phyloP scores from a whole-genome alignment of 2,888 invertebrate genomes.

The Lepetodrilus schrolli region DNA sequence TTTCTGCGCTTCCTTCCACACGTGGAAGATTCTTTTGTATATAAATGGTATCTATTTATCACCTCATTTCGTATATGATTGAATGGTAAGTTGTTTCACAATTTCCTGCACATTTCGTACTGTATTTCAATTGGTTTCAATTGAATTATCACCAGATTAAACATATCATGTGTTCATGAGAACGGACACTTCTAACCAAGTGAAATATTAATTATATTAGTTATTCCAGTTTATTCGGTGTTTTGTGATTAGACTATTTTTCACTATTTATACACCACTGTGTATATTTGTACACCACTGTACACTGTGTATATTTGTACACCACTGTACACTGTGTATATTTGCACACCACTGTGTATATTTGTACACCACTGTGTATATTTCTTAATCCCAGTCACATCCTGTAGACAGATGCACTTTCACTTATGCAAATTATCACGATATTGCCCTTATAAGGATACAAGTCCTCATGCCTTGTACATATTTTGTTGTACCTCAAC shows the following conservation, averaged over 20 bases:
- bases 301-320: too few species aligned
- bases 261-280: background rate
- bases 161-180: background rate
- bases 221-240: background rate
- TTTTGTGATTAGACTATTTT: background rate
- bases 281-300: too few species aligned
- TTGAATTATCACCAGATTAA: constrained; percentile 5
- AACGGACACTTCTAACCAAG: too few species aligned
- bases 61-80: background rate
- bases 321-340: too few species aligned
- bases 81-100: too few species aligned
- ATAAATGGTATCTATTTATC: background rate
- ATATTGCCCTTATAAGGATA: constrained; percentile 23
- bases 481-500: constrained; percentile 2
- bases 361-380: background rate
- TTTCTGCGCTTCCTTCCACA: background rate
- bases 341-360: background rate
- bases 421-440: constrained; percentile 21
- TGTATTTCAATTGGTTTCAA: background rate
- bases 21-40: background rate
- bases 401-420: constrained; percentile 8
- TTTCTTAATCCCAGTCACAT: background rate
- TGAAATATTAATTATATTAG: too few species aligned
- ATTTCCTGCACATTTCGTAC: background rate
- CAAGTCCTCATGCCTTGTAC: constrained; percentile 7